These are phyloP conservation scores for Orthonyx spaldingii DNA, from an alignment of 2,113 vertebrate genomes.

Conservation along the genomic window DNA sequence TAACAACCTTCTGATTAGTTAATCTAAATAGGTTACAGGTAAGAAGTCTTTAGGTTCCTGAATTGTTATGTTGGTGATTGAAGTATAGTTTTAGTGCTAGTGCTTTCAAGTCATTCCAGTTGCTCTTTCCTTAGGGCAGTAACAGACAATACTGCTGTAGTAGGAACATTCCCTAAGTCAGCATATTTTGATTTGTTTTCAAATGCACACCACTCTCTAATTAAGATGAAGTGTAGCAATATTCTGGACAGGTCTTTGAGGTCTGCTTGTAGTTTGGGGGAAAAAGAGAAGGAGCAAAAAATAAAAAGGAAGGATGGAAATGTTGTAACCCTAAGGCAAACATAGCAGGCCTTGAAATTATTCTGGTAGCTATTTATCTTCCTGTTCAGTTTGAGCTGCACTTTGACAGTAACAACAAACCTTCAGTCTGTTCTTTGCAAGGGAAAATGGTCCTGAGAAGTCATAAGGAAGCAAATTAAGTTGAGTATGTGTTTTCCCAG, in stretches of 20 bases:
- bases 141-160: not conserved
- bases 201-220: not conserved
- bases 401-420: not conserved
- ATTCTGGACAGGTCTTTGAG: not conserved
- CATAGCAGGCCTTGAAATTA: not conserved
- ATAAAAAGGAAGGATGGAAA: not conserved
- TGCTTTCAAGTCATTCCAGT: not conserved
- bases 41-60: not conserved
- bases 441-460: not conserved
- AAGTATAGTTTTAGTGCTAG: not conserved
- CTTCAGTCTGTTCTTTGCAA: not conserved
- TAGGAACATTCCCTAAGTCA: not conserved
- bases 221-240: not conserved
- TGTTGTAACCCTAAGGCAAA: not conserved
- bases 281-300: not conserved
- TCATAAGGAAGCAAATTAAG: not conserved
- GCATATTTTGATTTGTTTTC: not conserved
- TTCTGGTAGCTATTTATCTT: not conserved
- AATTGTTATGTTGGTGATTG: not conserved
- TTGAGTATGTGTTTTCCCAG: not conserved
- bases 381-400: not conserved
- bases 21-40: not conserved
- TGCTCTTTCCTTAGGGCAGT: not conserved
- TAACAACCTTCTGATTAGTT: not conserved
- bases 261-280: not conserved